Base-by-base conservation (phyloP, 1,140 invertebrate species). In the Hyles euphorbiae region DNA sequence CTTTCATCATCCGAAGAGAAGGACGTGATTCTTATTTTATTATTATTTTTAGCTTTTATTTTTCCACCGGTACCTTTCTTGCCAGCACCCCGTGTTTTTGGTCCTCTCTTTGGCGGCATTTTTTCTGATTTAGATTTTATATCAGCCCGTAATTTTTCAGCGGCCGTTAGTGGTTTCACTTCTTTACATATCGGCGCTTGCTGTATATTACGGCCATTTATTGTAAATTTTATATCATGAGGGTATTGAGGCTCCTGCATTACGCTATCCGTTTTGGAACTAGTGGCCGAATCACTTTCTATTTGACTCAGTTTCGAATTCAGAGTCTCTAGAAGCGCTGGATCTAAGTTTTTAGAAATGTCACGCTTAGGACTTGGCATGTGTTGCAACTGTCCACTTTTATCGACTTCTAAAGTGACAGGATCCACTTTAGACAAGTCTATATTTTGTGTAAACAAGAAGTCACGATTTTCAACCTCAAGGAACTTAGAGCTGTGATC, bases 271-370 rank as follows among this genome's bases (percentile, higher is more conserved):
- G 92, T 93, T 76, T 92, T 91, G 2, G 92, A 93, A 70, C 92
- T 93, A 2, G 92, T 93, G 0, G 92, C 92, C 0, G 92, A 93
- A 77, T 94, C 93, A 64, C 92, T 93, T 83, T 94, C 93, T 50
- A 94, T 94, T 80, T 93, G 92, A 71, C 92, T 93, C 3, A 94
- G 76, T 87, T 94, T 94, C n/a, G 92, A 93, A 78, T 92, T 94
- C 6, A 94, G 76, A 10, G 92, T 92, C 74, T 94, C 93, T 43
- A 94, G 77, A 34, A 93, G 78, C 10, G 90, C 89, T 12, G 92
- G 92, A 81, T 94, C 92, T 65, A 94, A 91, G 58, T 87, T 87
- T 68, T 92, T 92, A 4, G 92, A 91, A 44, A 93, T 94, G 77
- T 93, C 92, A 43, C 92, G 80, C 69, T 93, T 93, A 3, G 92